Base-by-base conservation (phyloP, 2,888 invertebrate genomes). In the Tortricodes alternella region DNA sequence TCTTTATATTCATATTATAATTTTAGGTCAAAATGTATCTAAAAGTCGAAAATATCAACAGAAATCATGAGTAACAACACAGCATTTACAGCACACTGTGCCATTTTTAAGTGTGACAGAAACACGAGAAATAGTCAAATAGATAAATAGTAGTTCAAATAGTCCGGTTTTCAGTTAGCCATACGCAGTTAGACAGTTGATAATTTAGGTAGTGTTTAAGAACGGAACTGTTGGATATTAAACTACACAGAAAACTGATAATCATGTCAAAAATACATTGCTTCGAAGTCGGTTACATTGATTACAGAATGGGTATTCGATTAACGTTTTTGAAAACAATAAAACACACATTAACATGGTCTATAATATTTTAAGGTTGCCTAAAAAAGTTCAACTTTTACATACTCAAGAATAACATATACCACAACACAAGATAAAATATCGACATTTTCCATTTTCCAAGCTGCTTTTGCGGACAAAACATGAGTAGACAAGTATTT, bases 91-190 rank as follows among this genome's bases (percentile, higher is more conserved):
- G 75, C 80, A 80, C 81, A 64, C 44, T 46, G 83, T 85, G 88
- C 85, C 83, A 82, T 85, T 70, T 60, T 55, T 61, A 71, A 74
- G 78, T 77, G 70, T 72, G 61, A 43, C 58, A 65, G 67, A 70
- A 76, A 76, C 71, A 74, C 72, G 65, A 63, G 29, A 73, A 82
- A 86, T 89, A 89, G 87, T 85, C 79, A 85, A 84, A 87, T 89
- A 88, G 86, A 74, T 80, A 69, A 83, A 78, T 78, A 77, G 80
- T 89, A 89, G 88, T 68, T 66, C 70, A 85, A 86, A 89, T 89
- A 89, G 83, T 80, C 89, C 87, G 87, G 89, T 83, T 89, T 87
- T 89, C 74, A 70, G 76, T 89, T 89, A 88, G 89, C 78, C 86
- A 88, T 89, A 88, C 71, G 82, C 86, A 83, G 77, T 79, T 89